These are phyloP conservation scores for Mallotus villosus DNA, from an alignment of 2,797 vertebrate species.

Conservation along the genomic window DNA sequence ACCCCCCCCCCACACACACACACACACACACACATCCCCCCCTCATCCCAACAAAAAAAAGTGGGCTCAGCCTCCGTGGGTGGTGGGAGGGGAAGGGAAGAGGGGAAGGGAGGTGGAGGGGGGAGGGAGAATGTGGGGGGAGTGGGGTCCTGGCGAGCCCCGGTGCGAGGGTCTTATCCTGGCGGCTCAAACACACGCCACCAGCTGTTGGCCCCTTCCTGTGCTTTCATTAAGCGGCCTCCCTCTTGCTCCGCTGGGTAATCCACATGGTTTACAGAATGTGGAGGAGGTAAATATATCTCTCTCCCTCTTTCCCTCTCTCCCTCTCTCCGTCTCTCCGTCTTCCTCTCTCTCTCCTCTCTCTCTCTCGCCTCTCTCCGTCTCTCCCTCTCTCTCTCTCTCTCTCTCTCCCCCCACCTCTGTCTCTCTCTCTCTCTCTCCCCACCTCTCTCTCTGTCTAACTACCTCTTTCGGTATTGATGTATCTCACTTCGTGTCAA, in stretches of 20 bases:
- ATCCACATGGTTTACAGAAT: slow-evolving; percentile 69
- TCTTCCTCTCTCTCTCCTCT: not conserved
- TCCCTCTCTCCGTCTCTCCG: slow-evolving; percentile 11
- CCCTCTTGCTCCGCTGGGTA: slow-evolving; percentile 68
- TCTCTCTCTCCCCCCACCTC: no score
- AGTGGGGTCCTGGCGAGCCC: slow-evolving; percentile 56
- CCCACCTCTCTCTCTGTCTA: no score
- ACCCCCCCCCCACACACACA: no score
- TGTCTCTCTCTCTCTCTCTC: no score
- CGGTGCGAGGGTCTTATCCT: slow-evolving; percentile 78
- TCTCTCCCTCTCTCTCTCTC: no score
- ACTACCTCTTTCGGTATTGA: no score
- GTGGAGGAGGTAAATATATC: slow-evolving; percentile 66
- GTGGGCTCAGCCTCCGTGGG: no score
- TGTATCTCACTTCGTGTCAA: no score
- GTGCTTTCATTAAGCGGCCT: slow-evolving; percentile 81
- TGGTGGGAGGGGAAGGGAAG: no score
- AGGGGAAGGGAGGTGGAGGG: no score
- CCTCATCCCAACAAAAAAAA: no score
- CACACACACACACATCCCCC: no score
- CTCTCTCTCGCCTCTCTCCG: slow-evolving; percentile 6
- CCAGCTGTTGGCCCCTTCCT: slow-evolving; percentile 83
- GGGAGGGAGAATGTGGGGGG: slow-evolving; percentile 36
- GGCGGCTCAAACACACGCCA: slow-evolving; percentile 80
- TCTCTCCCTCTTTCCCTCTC: slow-evolving; percentile 42